Evolutionary conservation across 2,888 invertebrate species (phyloP), one percentile per base, ranked within the genome.

Genomic region (Disparrhopalites patrizii): DNA sequence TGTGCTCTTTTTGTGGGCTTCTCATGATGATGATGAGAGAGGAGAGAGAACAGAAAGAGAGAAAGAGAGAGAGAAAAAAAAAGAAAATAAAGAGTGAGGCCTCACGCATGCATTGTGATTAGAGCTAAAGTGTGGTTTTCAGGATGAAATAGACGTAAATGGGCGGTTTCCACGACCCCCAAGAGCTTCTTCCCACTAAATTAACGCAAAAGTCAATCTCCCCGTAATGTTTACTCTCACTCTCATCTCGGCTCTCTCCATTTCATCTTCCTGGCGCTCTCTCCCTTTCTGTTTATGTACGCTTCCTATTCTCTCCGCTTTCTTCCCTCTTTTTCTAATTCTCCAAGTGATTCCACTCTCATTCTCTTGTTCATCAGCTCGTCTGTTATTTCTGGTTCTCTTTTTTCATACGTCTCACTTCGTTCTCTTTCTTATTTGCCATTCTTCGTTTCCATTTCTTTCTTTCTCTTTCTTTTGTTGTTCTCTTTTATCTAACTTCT

Each of bases 121-220:
- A 70, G 66, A 66, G 43, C 68, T 62, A 63, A 68, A 70, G 65
- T 68, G 68, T 68, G 70, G 70, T 70, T 70, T 70, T 63, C 58
- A 62, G 54, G 64, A 66, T 68, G 66, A 70, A 68, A 64, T 62
- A 68, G 70, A 68, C 67, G 65, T 68, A 64, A 67, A 67, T 68
- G 65, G 70, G 68, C 68, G 70, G 66, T 60, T 67, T 70, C 60
- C 65, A 58, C 62, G 62, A 67, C 70, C 70, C 70, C 70, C 68
- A 63, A 65, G 63, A 70, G 68, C 68, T 68, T 66, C 67, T 67
- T 66, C 68, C 70, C 68, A 70, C 68, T 70, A 70, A 70, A 70
- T 70, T 70, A 70, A 70, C 67, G 56, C 67, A 70, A 70, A 70
- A 70, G 70, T 70, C 70, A 70, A 70, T 70, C 70, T 70, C 65